A percentile compares a stretch with the other conserved stretches of the same genome.
Evolutionary conservation across 2,888 invertebrate species (phyloP).

Genomic region (Heliconius sara): DNA sequence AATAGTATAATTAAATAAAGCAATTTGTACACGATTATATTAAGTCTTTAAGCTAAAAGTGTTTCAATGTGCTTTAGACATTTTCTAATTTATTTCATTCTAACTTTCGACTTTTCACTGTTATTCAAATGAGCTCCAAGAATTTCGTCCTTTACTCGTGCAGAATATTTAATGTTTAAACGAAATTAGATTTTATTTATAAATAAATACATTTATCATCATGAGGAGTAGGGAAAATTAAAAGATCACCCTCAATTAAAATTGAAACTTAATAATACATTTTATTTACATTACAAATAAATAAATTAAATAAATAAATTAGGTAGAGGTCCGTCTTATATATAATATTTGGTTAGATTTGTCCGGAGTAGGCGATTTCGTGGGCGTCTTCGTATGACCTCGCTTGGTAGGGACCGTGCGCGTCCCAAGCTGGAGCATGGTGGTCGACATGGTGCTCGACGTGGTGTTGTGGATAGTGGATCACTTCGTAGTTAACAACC

Average conservation of each 20-base stretch:
- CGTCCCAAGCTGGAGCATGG: constrained; percentile 80
- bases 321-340: constrained; percentile 75
- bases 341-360: constrained; percentile 68
- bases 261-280: constrained; percentile 72
- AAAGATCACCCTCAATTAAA: constrained; percentile 55
- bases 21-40: background rate
- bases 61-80: background rate
- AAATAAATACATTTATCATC: background rate
- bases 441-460: constrained; percentile 88
- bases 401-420: constrained; percentile 86
- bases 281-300: constrained; percentile 80
- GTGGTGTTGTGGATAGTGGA: constrained; percentile 90
- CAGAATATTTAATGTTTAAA: constrained; percentile 23
- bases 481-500: constrained; percentile 93
- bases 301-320: constrained; percentile 79
- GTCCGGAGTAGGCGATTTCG: constrained; percentile 85
- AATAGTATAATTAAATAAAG: background rate
- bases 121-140: constrained; percentile 27
- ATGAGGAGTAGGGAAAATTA: constrained; percentile 36
- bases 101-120: constrained; percentile 35
- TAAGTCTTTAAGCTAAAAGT: background rate
- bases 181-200: background rate
- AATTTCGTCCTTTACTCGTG: constrained; percentile 19
- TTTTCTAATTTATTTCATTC: constrained; percentile 28
- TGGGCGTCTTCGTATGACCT: constrained; percentile 83